Conservation (phyloP, 1,140 invertebrate genomes). For the Eciton burchellii region DNA sequence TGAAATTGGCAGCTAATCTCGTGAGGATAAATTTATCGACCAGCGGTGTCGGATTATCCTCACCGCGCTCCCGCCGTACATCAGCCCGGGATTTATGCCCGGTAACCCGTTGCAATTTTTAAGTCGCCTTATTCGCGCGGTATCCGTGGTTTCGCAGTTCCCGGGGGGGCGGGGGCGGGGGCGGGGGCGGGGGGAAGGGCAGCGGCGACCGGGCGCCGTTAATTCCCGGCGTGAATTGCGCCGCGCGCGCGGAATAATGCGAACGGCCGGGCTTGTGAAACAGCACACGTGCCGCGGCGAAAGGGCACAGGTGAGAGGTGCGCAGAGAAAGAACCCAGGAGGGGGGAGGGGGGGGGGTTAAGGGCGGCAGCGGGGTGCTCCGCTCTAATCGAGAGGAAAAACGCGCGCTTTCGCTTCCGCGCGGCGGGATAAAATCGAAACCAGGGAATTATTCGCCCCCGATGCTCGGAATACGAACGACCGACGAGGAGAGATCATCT, state of each 20-base stretch:
- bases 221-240: conserved; percentile 63
- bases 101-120: conserved; percentile 57
- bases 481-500: conserved; percentile 66
- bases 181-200: too few species aligned
- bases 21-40: conserved; percentile 58
- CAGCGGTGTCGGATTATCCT: conserved; percentile 62
- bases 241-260: conserved; percentile 42
- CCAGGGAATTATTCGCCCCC: conserved; percentile 68
- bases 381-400: conserved; percentile 59
- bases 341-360: conserved; percentile 40
- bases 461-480: conserved; percentile 71
- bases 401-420: conserved; percentile 47
- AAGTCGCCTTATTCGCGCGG: conserved; percentile 40
- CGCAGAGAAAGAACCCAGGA: background rate
- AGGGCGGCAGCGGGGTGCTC: background rate
- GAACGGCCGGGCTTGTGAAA: conserved; percentile 2
- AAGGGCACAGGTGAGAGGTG: conserved; percentile 41
- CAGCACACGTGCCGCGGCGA: conserved; percentile 23
- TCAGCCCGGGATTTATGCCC: conserved; percentile 63
- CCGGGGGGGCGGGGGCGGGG: too few species aligned
- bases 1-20: conserved; percentile 55
- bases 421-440: conserved; percentile 65
- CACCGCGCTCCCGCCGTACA: conserved; percentile 13
- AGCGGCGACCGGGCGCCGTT: conserved; percentile 54
- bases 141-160: conserved; percentile 51